Conservation (phyloP, 2,113 vertebrate genomes). For the Pavo muticus region DNA sequence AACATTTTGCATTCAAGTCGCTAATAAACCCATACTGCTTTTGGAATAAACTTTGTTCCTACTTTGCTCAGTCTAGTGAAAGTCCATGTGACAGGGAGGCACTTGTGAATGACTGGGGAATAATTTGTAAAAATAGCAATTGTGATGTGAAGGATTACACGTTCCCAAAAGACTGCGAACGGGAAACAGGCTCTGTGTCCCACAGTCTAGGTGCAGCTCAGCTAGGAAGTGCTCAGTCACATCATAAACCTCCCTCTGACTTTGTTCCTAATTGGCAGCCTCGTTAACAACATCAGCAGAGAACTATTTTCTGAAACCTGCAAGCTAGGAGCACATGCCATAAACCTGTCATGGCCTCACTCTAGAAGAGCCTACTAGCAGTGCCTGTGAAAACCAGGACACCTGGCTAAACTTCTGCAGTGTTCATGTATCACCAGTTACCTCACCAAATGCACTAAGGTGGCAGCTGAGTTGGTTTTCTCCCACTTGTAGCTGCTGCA, state of each 20-base stretch:
- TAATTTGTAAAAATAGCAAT: constrained; percentile 11
- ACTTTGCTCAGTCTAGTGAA: background rate
- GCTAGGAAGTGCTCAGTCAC: constrained; percentile 46
- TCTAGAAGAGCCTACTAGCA: background rate
- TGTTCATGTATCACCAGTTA: background rate
- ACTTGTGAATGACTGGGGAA: constrained; percentile 43
- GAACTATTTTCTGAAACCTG: constrained; percentile 34
- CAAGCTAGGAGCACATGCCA: constrained; percentile 8
- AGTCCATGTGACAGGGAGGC: constrained; percentile 26
- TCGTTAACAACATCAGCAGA: constrained; percentile 34
- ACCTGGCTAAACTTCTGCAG: background rate
- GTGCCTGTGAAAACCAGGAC: background rate
- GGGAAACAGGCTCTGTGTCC: constrained; percentile 31
- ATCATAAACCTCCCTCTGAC: constrained; percentile 20
- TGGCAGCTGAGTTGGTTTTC: background rate
- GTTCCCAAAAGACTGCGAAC: background rate
- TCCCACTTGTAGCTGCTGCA: background rate
- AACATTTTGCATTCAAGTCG: constrained; percentile 10
- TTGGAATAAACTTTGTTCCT: constrained; percentile 46
- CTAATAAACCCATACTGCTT: background rate
- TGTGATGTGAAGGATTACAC: constrained; percentile 30
- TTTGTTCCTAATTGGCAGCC: constrained; percentile 38
- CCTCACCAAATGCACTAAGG: constrained; percentile 12
- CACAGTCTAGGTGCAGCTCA: constrained; percentile 19
- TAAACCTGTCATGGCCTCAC: background rate